Percentiles rank a stretch among this genome's conserved stretches.
Conservation (phyloP, 2,113 vertebrate genomes). For the Cephalopterus ornatus region DNA sequence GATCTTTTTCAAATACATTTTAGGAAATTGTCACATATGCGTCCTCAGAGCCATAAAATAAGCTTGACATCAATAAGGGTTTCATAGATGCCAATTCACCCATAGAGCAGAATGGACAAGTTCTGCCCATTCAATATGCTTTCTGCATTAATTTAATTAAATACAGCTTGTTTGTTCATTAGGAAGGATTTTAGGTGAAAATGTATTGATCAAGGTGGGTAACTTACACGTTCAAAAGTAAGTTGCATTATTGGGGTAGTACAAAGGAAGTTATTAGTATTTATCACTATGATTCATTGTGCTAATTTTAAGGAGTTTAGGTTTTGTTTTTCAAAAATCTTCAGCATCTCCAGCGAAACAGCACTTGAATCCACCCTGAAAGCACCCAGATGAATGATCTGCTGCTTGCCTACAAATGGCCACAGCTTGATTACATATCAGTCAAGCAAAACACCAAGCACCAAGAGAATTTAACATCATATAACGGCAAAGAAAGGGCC, state of each 20-base stretch:
- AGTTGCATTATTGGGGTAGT: neutral
- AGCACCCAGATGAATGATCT: conserved; percentile 9
- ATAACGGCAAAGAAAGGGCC: neutral
- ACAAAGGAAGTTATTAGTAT: conserved; percentile 47
- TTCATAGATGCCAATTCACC: neutral
- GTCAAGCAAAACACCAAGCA: neutral
- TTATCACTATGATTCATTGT: conserved; percentile 57
- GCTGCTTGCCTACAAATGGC: neutral
- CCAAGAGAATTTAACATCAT: neutral
- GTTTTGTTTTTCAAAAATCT: conserved; percentile 13
- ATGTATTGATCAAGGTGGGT: neutral
- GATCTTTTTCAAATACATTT: conserved; percentile 1
- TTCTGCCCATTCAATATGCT: neutral
- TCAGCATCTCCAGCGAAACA: neutral
- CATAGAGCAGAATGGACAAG: neutral
- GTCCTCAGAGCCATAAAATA: neutral
- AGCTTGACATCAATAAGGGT: neutral
- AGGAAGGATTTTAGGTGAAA: neutral
- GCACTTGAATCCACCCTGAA: neutral
- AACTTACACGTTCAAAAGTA: conserved; percentile 18
- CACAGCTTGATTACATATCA: neutral
- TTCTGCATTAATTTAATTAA: neutral
- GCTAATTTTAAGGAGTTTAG: conserved; percentile 8
- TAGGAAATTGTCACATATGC: neutral
- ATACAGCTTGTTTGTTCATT: neutral